Base-by-base conservation (phyloP, 2,797 vertebrate genomes). In the Odontamblyopus rebecca region DNA sequence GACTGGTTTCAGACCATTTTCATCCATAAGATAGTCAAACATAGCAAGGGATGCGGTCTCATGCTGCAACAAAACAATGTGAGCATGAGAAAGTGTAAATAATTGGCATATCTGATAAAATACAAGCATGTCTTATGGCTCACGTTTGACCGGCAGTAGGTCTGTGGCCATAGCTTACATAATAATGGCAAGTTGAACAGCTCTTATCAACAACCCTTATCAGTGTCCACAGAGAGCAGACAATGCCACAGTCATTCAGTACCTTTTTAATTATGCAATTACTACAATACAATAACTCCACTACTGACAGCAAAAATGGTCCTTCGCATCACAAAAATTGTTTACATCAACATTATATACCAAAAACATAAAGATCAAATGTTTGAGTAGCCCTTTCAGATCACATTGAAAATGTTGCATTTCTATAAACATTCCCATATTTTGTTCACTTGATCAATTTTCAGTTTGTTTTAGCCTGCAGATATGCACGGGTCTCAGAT, bases 11-110 rank as follows among this genome's bases (percentile, higher is more conserved):
- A 99, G 91, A 0, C 44, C 0, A 38, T 99, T 98, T 69, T 86
- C 90, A 5, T 82, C 0, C 63, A 99, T 87, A 73, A 99, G 91
- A 88, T 98, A 85, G 71, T 98, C 95, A 89, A 99, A 99, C 98
- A 99, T 99, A 62, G 85, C 3, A 41, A 96, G 86, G 1, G 97
- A 98, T 51, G 95, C 95, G 0, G 53, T 78, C 89, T 98, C 96
- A 2, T 98, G 97, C 96, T 98, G 82, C 7, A 82, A 81, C 78
- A 77, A 30, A n/a, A 83, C 2, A 77, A n/a, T 69, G 0, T 29
- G 18, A 4, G 8, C 15, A 16, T 41, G 23, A 32, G 30, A 61
- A 13, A 59, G 56, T 30, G 6, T 23, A 27, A 29, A 54, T 2
- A 71, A 68, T 71, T 9, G 4, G 13, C n/a, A 78, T 61, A 81